A percentile compares a stretch with the other conserved stretches of the same genome.
phyloP scores from a whole-genome alignment of 53 echinoderm and acorn worm genomes.

The Echinometra lucunter region DNA sequence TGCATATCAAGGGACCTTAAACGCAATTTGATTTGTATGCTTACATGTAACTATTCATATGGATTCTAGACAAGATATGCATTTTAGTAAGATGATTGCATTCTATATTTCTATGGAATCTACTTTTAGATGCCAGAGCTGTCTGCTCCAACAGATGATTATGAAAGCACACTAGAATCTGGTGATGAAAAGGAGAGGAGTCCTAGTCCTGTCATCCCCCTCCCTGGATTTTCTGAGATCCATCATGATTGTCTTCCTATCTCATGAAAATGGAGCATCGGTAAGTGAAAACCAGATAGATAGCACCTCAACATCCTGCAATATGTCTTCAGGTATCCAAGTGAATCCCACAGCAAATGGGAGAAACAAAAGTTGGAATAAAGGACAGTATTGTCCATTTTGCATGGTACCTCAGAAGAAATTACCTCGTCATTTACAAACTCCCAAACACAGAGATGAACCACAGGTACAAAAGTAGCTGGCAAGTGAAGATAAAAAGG shows the following conservation, averaged over 20 bases:
- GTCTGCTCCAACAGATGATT: too few relatives aligned
- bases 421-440: slow-evolving; percentile 76
- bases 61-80: too few relatives aligned
- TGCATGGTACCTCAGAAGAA: slow-evolving; percentile 69
- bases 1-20: too few relatives aligned
- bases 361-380: slow-evolving; percentile 72
- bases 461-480: slow-evolving; percentile 65
- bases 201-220: neutral
- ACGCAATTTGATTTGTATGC: too few relatives aligned
- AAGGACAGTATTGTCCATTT: slow-evolving; percentile 81
- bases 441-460: slow-evolving; percentile 52
- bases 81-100: too few relatives aligned
- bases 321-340: neutral
- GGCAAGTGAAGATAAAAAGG: slow-evolving; percentile 51
- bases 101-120: too few relatives aligned
- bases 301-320: too few relatives aligned
- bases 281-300: neutral
- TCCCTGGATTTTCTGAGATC: neutral
- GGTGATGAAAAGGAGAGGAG: neutral
- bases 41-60: too few relatives aligned
- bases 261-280: slow-evolving; percentile 1
- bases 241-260: neutral
- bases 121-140: too few relatives aligned
- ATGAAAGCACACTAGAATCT: neutral
- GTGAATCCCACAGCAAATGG: slow-evolving; percentile 61